Evolutionary conservation across 2,113 vertebrate species (phyloP).

Genomic region (Chlorodrepanis virens): DNA sequence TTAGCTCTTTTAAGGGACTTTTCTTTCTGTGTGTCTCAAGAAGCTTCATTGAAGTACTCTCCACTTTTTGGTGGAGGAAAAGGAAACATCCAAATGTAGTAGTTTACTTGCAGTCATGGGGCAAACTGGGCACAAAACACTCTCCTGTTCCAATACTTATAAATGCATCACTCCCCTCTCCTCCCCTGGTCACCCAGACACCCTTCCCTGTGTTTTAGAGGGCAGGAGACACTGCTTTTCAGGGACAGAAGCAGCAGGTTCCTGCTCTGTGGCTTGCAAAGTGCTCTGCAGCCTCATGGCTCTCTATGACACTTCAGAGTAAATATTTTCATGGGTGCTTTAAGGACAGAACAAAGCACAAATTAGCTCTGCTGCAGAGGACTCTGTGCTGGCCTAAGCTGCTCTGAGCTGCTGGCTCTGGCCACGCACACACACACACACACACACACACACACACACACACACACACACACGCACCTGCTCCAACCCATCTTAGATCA

Average conservation of each 20-base stretch:
- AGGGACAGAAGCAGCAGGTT: not conserved
- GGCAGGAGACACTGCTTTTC: not conserved
- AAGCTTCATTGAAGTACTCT: not conserved
- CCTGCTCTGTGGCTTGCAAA: not conserved
- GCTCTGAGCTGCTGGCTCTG: not conserved
- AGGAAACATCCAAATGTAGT: not conserved
- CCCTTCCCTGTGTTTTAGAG: not conserved
- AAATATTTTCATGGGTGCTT: not conserved
- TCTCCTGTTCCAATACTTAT: not conserved
- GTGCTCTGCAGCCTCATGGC: not conserved
- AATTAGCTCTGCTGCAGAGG: not conserved
- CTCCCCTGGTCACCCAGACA: not conserved
- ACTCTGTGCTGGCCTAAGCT: not conserved
- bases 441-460: rapidly evolving
- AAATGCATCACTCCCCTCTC: not conserved
- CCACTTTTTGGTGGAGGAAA: not conserved
- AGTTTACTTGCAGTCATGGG: not conserved
- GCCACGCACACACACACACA: rapidly evolving
- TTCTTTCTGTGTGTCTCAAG: not conserved
- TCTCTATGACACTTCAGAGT: not conserved
- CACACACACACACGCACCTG: too few species aligned
- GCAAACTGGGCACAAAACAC: not conserved
- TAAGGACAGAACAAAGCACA: not conserved
- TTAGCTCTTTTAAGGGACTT: not conserved
- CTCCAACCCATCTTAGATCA: not conserved